Conservation (phyloP, 2,797 vertebrate species). For the Chanos chanos region DNA sequence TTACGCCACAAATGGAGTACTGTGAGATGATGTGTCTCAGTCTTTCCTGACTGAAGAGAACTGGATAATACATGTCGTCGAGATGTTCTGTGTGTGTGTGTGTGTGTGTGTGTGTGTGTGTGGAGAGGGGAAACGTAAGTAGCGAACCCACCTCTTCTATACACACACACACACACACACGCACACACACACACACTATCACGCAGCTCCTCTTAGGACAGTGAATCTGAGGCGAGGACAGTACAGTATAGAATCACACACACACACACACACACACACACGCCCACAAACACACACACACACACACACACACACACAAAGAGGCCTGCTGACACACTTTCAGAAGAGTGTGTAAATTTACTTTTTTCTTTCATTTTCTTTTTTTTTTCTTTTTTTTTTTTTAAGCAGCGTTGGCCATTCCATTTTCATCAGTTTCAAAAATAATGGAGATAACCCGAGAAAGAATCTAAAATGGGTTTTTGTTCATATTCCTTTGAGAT, state of each 20-base stretch:
- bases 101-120: background rate
- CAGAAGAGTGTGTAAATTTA: conserved; percentile 18
- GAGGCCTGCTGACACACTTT: conserved; percentile 38
- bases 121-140: background rate
- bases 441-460: conserved; percentile 41
- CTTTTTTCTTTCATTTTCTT: conserved; percentile 12
- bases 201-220: background rate
- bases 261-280: too few relatives aligned
- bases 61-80: conserved; percentile 84
- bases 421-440: conserved; percentile 41
- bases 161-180: background rate
- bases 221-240: background rate
- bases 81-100: conserved; percentile 29
- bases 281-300: too few relatives aligned
- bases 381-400: too few relatives aligned
- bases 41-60: conserved; percentile 73
- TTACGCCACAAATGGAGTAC: conserved; percentile 88
- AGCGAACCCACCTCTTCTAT: background rate
- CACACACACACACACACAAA: too few relatives aligned
- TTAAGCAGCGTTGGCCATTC: conserved; percentile 26
- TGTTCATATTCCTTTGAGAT: conserved; percentile 41
- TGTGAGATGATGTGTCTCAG: conserved; percentile 65
- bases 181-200: background rate
- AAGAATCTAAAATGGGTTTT: conserved; percentile 42
- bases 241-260: background rate